Evolutionary conservation across 2,888 invertebrate genomes (phyloP), one percentile per base, ranked within the genome.

Genomic region (Elmis aenea): DNA sequence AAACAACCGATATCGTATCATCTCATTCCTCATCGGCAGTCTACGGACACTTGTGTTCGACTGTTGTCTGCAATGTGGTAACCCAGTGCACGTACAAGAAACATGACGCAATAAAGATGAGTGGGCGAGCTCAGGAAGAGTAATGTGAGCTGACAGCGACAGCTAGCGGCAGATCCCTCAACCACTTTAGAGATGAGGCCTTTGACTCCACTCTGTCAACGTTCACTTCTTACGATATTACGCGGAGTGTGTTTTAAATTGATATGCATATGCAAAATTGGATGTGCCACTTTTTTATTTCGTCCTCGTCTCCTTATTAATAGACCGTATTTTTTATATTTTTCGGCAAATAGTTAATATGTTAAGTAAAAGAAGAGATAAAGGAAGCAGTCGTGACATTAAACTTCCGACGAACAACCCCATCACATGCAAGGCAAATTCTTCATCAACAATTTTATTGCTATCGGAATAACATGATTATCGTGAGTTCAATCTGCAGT

Each of bases 71-170:
- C 48, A 48, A 50, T 46, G 50, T 50, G 46, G 49, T 50, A 50
- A 52, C 49, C 54, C 50, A 29, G 45, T 48, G 53, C 58, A 58
- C 57, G 60, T 59, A 54, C 57, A 50, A 57, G 58, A 59, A 57
- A 57, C 58, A 58, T 55, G 57, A 55, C 54, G 58, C 58, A 60
- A 60, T 60, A 60, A 60, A 60, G 58, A 57, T 53, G 55, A 59
- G 59, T 59, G 58, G 53, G 52, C 46, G 50, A 50, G 42, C 40
- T 46, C 45, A 21, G 38, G 45, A 30, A 51, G 46, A 51, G 41
- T 47, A 47, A 51, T 48, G 48, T 30, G 34, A 50, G 18, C 52
- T 50, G 52, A 52, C 52, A 52, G 40, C 42, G 42, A 35, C 48
- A 52, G 48, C 45, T 46, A 51, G 41, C 38, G 43, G 38, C 20